Conservation (phyloP, 2,888 invertebrate species). For the Thera obeliscata region DNA sequence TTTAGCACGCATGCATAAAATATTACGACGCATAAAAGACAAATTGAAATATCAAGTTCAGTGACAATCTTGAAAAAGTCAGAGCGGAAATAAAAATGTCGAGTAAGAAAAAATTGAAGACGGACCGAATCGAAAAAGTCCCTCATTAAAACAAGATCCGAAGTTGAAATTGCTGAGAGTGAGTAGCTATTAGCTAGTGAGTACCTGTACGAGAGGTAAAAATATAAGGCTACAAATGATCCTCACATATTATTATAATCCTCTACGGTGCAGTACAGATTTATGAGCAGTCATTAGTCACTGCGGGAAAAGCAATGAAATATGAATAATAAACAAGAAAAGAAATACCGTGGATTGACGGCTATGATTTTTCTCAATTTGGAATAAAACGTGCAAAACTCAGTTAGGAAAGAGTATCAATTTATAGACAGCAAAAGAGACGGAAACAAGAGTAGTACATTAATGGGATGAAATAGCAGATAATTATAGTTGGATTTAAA, state of each 20-base stretch:
- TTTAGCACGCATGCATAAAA: not conserved
- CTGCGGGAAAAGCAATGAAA: slow-evolving; percentile 76
- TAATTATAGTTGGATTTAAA: not conserved
- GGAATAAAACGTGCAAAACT: not conserved
- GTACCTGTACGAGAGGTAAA: slow-evolving; percentile 53
- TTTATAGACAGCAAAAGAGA: not conserved
- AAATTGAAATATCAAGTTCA: slow-evolving; percentile 8
- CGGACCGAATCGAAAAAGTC: slow-evolving; percentile 32
- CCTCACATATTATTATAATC: slow-evolving; percentile 74
- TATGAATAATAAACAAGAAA: slow-evolving; percentile 78
- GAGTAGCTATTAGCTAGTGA: slow-evolving; percentile 37
- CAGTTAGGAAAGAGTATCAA: not conserved
- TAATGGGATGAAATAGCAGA: not conserved
- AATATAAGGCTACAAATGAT: slow-evolving; percentile 67
- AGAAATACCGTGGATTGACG: slow-evolving; percentile 63
- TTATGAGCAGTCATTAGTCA: slow-evolving; percentile 79
- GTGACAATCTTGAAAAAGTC: slow-evolving; percentile 5
- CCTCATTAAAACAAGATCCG: slow-evolving; percentile 37
- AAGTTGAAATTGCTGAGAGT: slow-evolving; percentile 39
- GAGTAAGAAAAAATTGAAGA: slow-evolving; percentile 12
- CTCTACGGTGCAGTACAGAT: slow-evolving; percentile 77
- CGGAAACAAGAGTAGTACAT: not conserved
- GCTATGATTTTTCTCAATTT: slow-evolving; percentile 50
- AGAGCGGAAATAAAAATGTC: slow-evolving; percentile 14
- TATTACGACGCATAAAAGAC: not conserved